Conservation (phyloP, 2,888 invertebrate genomes). For the Xiphydria camelus region DNA sequence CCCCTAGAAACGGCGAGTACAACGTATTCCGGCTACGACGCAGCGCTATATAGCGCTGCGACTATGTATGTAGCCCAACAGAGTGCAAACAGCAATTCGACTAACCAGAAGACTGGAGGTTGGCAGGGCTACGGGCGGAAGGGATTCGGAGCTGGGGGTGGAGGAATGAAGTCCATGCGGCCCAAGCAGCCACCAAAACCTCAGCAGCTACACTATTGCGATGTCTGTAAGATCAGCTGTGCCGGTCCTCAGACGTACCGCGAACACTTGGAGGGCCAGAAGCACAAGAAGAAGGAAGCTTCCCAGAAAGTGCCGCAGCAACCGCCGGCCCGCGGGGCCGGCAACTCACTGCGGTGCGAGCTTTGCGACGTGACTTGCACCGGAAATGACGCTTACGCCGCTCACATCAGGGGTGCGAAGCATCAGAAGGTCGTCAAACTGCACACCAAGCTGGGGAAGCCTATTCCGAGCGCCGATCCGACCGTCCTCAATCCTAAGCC, state of each 20-base stretch:
- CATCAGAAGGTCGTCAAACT: conserved; percentile 97
- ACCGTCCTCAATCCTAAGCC: conserved; percentile 71
- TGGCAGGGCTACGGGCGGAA: conserved; percentile 68
- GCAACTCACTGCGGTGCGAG: conserved; percentile 86
- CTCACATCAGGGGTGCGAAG: conserved; percentile 96
- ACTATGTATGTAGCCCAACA: conserved; percentile 89
- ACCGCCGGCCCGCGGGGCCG: conserved; percentile 61
- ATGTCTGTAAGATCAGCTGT: conserved; percentile 98
- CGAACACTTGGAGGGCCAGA: conserved; percentile 97
- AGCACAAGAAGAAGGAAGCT: conserved; percentile 98
- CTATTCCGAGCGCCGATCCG: conserved; percentile 94
- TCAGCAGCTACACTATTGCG: conserved; percentile 95
- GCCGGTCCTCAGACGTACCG: conserved; percentile 92
- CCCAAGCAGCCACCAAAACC: conserved; percentile 85
- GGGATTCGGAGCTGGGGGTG: conserved; percentile 60
- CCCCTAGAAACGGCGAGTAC: conserved; percentile 66
- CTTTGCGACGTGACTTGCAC: conserved; percentile 98
- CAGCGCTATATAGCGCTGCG: conserved; percentile 93
- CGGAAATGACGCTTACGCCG: conserved; percentile 97
- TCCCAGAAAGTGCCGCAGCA: conserved; percentile 71
- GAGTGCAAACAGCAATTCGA: conserved; percentile 59
- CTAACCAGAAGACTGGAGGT: conserved; percentile 60
- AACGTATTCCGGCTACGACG: conserved; percentile 86
- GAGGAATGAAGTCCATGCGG: conserved; percentile 64
- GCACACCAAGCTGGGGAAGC: conserved; percentile 96